phyloP scores from a whole-genome alignment of 1,140 invertebrate species.

The Phortica variegata region DNA sequence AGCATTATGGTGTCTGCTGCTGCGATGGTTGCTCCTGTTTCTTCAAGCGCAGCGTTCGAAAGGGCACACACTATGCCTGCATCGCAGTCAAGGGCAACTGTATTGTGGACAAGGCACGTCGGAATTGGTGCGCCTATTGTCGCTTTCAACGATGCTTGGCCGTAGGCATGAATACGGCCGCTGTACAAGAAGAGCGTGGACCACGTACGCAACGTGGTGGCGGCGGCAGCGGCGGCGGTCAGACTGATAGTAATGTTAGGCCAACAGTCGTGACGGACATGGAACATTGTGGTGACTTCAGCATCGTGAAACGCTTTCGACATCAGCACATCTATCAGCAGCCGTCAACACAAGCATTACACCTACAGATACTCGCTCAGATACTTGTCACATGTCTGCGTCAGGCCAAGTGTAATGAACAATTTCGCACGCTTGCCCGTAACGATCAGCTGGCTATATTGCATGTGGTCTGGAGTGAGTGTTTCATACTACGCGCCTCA shows the following conservation, averaged over 20 bases:
- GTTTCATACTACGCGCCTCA: conserved; percentile 63
- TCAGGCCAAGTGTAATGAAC: conserved; percentile 60
- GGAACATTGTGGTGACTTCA: conserved; percentile 10
- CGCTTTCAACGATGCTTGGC: conserved; percentile 76
- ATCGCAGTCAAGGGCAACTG: conserved; percentile 76
- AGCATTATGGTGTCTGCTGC: conserved; percentile 84
- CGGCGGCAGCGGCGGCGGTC: neutral
- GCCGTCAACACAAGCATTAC: conserved; percentile 31
- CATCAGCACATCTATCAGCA: neutral
- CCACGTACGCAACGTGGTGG: conserved; percentile 59
- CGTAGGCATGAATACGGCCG: conserved; percentile 77
- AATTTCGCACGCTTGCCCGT: conserved; percentile 58
- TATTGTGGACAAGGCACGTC: conserved; percentile 75
- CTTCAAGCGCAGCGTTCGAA: conserved; percentile 78
- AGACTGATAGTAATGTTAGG: too few species aligned
- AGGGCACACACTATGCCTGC: conserved; percentile 71
- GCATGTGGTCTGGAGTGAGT: conserved; percentile 61
- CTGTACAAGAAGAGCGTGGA: conserved; percentile 79
- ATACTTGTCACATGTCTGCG: conserved; percentile 62
- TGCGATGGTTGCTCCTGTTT: conserved; percentile 90
- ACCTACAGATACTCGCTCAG: conserved; percentile 60
- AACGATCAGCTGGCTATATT: conserved; percentile 62
- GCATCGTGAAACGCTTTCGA: conserved; percentile 12
- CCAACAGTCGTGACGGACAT: neutral
- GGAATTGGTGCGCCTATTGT: conserved; percentile 88